These are phyloP conservation scores for Meloidogyne hapla DNA, from an alignment of 1,140 invertebrate genomes.

Conservation along the genomic window DNA sequence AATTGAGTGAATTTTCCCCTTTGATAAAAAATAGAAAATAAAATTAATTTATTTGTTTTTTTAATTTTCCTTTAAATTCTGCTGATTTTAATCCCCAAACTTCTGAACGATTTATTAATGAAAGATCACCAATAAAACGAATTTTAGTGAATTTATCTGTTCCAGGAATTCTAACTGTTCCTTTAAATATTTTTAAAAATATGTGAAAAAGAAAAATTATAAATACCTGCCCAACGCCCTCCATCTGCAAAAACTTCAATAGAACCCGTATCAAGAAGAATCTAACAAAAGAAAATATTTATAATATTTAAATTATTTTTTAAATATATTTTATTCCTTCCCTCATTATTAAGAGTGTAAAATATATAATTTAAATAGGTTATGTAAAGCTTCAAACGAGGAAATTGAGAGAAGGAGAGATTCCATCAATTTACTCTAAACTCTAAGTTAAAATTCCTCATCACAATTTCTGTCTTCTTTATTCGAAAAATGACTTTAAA, in stretches of 20 bases:
- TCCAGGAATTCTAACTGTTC: constrained; percentile 19
- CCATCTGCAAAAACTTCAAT: constrained; percentile 35
- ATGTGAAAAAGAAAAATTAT: neutral
- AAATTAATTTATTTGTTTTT: neutral
- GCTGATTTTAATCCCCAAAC: constrained; percentile 24
- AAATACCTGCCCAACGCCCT: constrained; percentile 23
- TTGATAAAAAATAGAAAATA: neutral
- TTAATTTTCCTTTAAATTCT: constrained; percentile 18
- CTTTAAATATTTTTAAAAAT: neutral
- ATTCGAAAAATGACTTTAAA: too few species aligned
- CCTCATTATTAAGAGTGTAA: too few species aligned
- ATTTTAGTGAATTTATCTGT: constrained; percentile 15
- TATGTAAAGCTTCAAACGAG: too few species aligned
- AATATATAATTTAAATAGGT: too few species aligned
- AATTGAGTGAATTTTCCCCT: too few species aligned
- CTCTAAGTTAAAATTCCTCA: too few species aligned
- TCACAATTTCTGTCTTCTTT: too few species aligned
- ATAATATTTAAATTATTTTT: neutral
- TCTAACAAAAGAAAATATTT: neutral
- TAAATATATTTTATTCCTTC: too few species aligned
- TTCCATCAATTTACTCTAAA: too few species aligned
- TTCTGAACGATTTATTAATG: neutral
- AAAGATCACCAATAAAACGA: constrained; percentile 14
- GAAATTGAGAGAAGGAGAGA: too few species aligned
- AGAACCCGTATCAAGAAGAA: constrained; percentile 26